Evolutionary conservation across 2,113 vertebrate genomes (phyloP).

Genomic region (Corythornis madagascariensis): DNA sequence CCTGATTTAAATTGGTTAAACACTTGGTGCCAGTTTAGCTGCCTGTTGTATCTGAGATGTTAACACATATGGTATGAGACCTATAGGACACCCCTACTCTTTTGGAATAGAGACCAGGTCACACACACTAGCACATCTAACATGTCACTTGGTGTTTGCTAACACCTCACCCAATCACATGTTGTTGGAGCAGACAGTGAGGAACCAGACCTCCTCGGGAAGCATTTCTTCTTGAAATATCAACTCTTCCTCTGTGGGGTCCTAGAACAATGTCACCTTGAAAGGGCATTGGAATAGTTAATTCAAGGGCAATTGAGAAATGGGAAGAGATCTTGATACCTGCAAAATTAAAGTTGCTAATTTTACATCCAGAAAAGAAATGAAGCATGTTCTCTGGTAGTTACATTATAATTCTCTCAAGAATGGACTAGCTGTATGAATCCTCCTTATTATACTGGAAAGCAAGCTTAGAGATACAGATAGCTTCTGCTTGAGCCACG

Average conservation of each 20-base stretch:
- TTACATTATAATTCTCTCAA: not conserved
- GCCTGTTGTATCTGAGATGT: not conserved
- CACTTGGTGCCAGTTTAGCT: not conserved
- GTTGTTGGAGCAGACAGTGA: not conserved
- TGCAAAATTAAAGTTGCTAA: not conserved
- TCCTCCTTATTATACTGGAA: not conserved
- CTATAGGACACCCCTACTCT: not conserved
- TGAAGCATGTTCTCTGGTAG: not conserved
- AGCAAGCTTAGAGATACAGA: not conserved
- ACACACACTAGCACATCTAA: not conserved
- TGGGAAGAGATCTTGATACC: not conserved
- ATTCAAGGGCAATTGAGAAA: not conserved
- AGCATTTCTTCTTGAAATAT: not conserved
- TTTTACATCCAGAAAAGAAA: not conserved
- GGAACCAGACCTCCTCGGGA: not conserved
- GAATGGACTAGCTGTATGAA: not conserved
- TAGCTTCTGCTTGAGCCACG: not conserved
- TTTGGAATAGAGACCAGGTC: not conserved
- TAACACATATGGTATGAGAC: not conserved
- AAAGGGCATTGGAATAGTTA: not conserved
- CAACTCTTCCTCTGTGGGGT: not conserved
- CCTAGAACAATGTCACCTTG: not conserved
- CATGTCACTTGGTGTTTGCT: not conserved
- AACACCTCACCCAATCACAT: not conserved
- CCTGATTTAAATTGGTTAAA: not conserved